Conservation (phyloP, 2,113 vertebrate genomes). For the Gadus chalcogrammus region DNA sequence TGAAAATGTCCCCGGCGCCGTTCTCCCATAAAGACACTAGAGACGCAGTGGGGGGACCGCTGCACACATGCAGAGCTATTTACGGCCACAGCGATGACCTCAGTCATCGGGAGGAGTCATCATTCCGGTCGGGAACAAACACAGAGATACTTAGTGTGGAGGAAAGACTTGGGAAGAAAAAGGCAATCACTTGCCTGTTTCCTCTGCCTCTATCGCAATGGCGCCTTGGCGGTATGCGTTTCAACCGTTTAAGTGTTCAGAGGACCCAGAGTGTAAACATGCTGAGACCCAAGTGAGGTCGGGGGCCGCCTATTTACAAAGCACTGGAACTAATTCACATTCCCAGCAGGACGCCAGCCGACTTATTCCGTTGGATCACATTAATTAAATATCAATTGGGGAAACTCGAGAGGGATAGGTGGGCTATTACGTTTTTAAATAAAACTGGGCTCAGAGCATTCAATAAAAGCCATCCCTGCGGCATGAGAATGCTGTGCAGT, state of each 20-base stretch:
- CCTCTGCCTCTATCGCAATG: conserved; percentile 29
- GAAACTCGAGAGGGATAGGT: conserved; percentile 1
- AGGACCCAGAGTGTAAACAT: conserved; percentile 41
- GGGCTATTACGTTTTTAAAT: conserved; percentile 32
- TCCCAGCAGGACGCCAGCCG: conserved; percentile 2
- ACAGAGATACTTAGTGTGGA: conserved; percentile 26
- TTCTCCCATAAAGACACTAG: conserved; percentile 55
- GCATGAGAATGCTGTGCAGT: conserved; percentile 33
- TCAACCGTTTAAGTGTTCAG: conserved; percentile 25
- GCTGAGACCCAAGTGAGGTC: conserved; percentile 27
- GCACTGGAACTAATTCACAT: conserved; percentile 25
- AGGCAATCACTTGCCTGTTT: conserved; percentile 40
- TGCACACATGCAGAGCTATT: conserved; percentile 41
- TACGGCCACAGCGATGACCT: conserved; percentile 34
- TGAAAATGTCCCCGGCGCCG: conserved; percentile 49
- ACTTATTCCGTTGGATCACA: conserved; percentile 18
- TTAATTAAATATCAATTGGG: conserved; percentile 36
- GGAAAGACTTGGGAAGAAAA: conserved; percentile 12
- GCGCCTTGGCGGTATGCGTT: conserved; percentile 35
- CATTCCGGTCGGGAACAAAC: conserved; percentile 38
- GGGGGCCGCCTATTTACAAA: conserved; percentile 15
- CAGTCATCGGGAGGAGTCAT: conserved; percentile 44
- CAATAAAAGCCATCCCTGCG: conserved; percentile 34
- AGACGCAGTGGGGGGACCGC: conserved; percentile 23
- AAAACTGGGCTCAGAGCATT: conserved; percentile 21